Conservation (phyloP, 1,140 invertebrate genomes). For the Apis mellifera region DNA sequence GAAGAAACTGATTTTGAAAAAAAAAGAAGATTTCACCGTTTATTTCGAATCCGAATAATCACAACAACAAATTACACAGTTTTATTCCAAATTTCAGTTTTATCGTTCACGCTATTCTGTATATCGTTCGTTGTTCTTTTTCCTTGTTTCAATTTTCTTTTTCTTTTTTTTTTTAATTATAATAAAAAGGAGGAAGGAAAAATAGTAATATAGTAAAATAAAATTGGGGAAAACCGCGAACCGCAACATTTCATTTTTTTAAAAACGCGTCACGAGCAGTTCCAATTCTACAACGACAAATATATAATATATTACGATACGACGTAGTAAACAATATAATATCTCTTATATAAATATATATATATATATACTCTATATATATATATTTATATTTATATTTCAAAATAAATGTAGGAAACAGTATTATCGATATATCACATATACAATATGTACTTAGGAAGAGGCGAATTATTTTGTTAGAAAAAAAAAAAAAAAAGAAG, state of each 20-base stretch:
- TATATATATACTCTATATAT: background rate
- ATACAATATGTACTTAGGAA: conserved; percentile 28
- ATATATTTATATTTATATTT: conserved; percentile 18
- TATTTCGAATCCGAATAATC: conserved; percentile 19
- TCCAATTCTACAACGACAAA: conserved; percentile 40
- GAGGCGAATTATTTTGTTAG: conserved; percentile 37
- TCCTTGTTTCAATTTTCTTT: background rate
- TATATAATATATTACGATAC: conserved; percentile 26
- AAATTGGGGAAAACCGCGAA: background rate
- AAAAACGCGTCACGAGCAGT: conserved; percentile 7
- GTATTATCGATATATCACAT: conserved; percentile 44
- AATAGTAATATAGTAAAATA: background rate
- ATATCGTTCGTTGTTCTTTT: background rate
- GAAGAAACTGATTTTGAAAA: background rate
- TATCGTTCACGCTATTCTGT: background rate
- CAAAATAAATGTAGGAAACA: conserved; percentile 30
- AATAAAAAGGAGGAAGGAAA: too few relatives aligned
- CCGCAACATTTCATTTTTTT: background rate
- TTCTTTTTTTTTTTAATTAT: too few relatives aligned
- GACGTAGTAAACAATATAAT: conserved; percentile 28
- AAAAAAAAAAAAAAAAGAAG: background rate
- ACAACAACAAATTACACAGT: conserved; percentile 1
- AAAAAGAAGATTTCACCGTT: background rate
- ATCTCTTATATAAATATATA: conserved; percentile 32
- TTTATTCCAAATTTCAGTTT: background rate